Evolutionary conservation across 2,797 vertebrate genomes (phyloP), one percentile per base, ranked within the genome.

Genomic region (Chloroceryle amazona): DNA sequence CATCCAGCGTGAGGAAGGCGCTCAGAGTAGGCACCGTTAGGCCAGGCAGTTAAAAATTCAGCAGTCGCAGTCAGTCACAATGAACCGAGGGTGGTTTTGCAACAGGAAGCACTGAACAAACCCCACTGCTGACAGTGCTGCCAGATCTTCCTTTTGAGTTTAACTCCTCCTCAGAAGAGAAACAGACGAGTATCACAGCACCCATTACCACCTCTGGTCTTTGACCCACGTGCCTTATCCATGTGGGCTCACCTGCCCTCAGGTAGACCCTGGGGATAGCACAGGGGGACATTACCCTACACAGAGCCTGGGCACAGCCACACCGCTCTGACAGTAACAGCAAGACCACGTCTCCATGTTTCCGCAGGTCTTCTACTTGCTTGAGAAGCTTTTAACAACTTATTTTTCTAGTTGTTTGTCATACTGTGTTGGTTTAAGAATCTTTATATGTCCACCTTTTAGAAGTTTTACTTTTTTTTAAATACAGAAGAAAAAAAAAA

Each of bases 241-340:
- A 5, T 26, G n/a, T 0, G 0, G 72, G 22, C 33, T 71, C 26
- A 26, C 9, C 31, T 52, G 55, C 2, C 8, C 20, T 11, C 52
- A n/a, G 31, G 19, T n/a, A 60, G 60, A 25, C 25, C n/a, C 46
- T 4, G 5, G 51, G 13, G 21, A 13, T 6, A 39, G 26, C 35
- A 6, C 2, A 1, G 25, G 0, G 0, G 39, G 28, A 35, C 3
- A 1, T 5, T 65, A 15, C 26, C n/a, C 39, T 52, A 76, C 23
- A 33, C 18, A 41, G 58, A 54, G 25, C 28, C 39, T 3, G 9
- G 72, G 17, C 74, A 21, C 49, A 74, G 13, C 16, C 1, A 0
- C 3, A 41, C 3, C 0, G 0, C 16, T 60, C 47, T 10, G 13
- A 41, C 0, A 3, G 47, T 0, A 9, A 57, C 8, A 61, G 31